These are phyloP conservation scores for Heteractis magnifica DNA, from an alignment of 92 coral and sea anemone species.

Conservation along the genomic window DNA sequence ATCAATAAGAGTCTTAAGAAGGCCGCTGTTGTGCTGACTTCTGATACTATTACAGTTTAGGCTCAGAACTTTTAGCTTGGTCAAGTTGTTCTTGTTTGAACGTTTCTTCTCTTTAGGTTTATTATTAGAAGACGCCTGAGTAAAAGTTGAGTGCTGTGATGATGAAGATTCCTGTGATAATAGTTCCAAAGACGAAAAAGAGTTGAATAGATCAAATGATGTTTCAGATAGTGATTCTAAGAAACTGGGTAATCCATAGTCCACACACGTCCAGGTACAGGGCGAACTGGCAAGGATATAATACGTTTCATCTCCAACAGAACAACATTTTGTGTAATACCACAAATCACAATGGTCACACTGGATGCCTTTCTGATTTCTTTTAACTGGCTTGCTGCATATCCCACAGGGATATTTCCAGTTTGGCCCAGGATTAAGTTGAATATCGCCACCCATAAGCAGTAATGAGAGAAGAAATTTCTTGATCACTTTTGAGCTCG, in stretches of 20 bases:
- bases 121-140: conserved; percentile 22
- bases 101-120: conserved; percentile 11
- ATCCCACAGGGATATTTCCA: background rate
- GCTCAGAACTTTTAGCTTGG: conserved; percentile 20
- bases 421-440: no score
- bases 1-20: conserved; percentile 39
- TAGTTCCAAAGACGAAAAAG: background rate
- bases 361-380: conserved; percentile 24
- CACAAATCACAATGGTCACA: conserved; percentile 31
- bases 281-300: conserved; percentile 21
- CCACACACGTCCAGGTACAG: conserved; percentile 30
- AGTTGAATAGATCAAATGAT: background rate
- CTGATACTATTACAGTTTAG: conserved; percentile 35
- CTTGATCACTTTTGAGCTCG: no score
- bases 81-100: conserved; percentile 11
- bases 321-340: conserved; percentile 23
- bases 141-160: background rate
- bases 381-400: background rate
- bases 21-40: conserved; percentile 11
- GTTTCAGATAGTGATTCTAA: background rate
- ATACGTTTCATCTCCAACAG: conserved; percentile 15
- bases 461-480: no score
- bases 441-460: no score
- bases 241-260: background rate
- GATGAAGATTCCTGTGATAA: background rate